phyloP scores from a whole-genome alignment of 2,888 invertebrate genomes.

The Ochropleura leucogaster region DNA sequence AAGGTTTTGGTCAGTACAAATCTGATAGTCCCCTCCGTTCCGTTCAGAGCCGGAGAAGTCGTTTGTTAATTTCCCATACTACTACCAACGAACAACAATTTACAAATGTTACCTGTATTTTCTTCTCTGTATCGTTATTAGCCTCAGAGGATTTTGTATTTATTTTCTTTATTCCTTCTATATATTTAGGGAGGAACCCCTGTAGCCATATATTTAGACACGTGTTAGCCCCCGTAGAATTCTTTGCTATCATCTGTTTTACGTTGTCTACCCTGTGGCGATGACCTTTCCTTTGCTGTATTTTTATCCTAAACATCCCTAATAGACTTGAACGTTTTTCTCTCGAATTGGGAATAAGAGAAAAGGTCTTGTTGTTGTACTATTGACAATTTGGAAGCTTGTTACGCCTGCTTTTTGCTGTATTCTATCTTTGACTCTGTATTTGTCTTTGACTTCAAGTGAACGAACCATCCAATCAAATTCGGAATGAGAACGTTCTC shows the following conservation, averaged over 20 bases:
- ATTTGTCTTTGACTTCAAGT: neutral
- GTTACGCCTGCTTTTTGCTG: slow-evolving; percentile 1
- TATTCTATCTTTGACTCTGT: neutral
- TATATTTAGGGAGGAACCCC: slow-evolving; percentile 33
- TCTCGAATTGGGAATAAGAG: slow-evolving; percentile 34
- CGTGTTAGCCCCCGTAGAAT: slow-evolving; percentile 53
- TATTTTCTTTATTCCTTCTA: slow-evolving; percentile 37
- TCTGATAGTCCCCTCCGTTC: no score
- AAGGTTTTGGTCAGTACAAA: no score
- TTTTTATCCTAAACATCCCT: slow-evolving; percentile 52
- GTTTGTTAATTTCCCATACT: no score
- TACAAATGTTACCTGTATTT: slow-evolving; percentile 2
- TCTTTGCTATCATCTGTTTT: slow-evolving; percentile 64
- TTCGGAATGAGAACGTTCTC: neutral
- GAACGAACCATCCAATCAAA: neutral
- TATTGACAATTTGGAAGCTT: slow-evolving; percentile 12
- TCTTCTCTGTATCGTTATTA: slow-evolving; percentile 33
- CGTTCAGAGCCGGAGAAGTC: no score
- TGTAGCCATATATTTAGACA: slow-evolving; percentile 37
- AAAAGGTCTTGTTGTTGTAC: slow-evolving; percentile 15
- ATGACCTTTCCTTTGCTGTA: slow-evolving; percentile 61
- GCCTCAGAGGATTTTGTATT: slow-evolving; percentile 33
- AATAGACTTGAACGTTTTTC: slow-evolving; percentile 49
- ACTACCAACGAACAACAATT: neutral
- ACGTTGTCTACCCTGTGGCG: slow-evolving; percentile 68